These are phyloP conservation scores for Drosophila orena DNA, from an alignment of 1,140 invertebrate species.

Conservation along the genomic window DNA sequence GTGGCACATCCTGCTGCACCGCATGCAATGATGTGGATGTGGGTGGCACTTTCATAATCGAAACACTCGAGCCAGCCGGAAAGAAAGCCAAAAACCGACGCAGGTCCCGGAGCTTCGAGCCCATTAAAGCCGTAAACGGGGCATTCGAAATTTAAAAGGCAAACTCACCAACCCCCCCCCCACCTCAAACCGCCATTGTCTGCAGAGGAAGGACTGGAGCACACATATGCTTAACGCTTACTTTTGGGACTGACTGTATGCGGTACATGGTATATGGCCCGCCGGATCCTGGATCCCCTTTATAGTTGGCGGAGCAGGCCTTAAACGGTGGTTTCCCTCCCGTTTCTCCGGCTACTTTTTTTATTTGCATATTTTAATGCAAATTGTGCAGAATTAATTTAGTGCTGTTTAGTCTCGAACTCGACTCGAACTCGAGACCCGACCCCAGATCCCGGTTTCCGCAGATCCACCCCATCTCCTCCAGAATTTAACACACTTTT, in stretches of 20 bases:
- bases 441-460: constrained; percentile 9
- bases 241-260: constrained; percentile 50
- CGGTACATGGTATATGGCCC: constrained; percentile 24
- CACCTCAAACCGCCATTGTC: constrained; percentile 47
- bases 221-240: constrained; percentile 78
- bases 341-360: constrained; percentile 38
- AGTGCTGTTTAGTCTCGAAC: constrained; percentile 78
- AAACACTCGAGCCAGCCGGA: constrained; percentile 46
- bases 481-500: constrained; percentile 14
- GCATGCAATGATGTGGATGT: constrained; percentile 27
- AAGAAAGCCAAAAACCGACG: constrained; percentile 42
- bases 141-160: constrained; percentile 74
- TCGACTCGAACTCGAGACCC: constrained; percentile 16
- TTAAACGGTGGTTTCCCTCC: constrained; percentile 57
- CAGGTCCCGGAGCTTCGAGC: constrained; percentile 4
- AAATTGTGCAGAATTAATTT: constrained; percentile 83
- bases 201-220: constrained; percentile 36
- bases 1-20: constrained; percentile 13
- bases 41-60: constrained; percentile 76
- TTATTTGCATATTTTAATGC: constrained; percentile 83
- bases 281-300: constrained; percentile 19
- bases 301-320: constrained; percentile 51
- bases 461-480: constrained; percentile 7
- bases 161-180: constrained; percentile 4
- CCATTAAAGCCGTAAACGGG: constrained; percentile 64